Evolutionary conservation across 2,888 invertebrate species (phyloP).

Genomic region (Drosophila atripex): DNA sequence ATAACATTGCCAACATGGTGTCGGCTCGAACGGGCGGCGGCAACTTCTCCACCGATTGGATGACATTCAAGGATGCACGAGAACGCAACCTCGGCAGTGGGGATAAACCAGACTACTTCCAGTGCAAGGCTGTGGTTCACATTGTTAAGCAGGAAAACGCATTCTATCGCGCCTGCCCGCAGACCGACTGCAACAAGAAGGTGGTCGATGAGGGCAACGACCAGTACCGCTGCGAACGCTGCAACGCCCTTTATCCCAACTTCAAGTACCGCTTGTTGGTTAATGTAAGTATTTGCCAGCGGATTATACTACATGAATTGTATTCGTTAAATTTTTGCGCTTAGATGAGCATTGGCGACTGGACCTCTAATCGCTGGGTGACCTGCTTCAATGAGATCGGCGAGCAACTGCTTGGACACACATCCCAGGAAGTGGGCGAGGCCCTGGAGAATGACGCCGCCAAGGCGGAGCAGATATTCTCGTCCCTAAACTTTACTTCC

Average conservation of each 20-base stretch:
- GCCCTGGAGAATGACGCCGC: constrained; percentile 88
- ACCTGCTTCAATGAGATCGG: constrained; percentile 95
- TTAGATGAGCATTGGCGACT: constrained; percentile 94
- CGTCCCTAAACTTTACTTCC: constrained; percentile 90
- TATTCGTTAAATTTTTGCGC: background rate
- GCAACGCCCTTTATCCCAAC: constrained; percentile 91
- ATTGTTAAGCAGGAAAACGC: constrained; percentile 92
- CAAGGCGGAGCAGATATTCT: constrained; percentile 88
- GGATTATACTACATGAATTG: no score
- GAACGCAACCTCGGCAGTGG: constrained; percentile 88
- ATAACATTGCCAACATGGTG: constrained; percentile 87
- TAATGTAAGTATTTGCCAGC: constrained; percentile 86
- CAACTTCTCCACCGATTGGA: constrained; percentile 87
- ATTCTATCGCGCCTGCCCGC: constrained; percentile 96
- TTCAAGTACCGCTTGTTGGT: constrained; percentile 94
- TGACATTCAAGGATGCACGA: constrained; percentile 90
- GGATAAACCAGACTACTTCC: constrained; percentile 93
- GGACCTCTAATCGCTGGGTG: constrained; percentile 94
- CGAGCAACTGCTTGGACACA: constrained; percentile 89
- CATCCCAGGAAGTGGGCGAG: constrained; percentile 91
- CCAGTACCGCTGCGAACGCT: constrained; percentile 97
- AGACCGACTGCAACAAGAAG: constrained; percentile 97
- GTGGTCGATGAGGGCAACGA: constrained; percentile 94
- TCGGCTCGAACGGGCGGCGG: constrained; percentile 86
- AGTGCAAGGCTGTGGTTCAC: constrained; percentile 90